These are phyloP conservation scores for Ennomos erosarius DNA, from an alignment of 2,888 invertebrate genomes.

Conservation along the genomic window DNA sequence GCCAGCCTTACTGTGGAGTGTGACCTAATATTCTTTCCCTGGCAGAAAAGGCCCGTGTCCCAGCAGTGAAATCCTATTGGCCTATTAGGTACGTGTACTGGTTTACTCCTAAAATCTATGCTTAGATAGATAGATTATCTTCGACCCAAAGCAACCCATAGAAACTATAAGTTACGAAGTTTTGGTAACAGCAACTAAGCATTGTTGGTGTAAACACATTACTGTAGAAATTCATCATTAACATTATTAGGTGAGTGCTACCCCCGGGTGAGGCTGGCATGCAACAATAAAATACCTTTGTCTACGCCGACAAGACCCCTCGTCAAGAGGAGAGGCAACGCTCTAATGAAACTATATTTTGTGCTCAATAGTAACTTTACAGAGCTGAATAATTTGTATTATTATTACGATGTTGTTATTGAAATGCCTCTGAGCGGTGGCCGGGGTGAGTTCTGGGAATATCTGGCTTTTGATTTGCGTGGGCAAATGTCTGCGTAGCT, in stretches of 20 bases:
- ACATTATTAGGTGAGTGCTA: slow-evolving; percentile 42
- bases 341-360: slow-evolving; percentile 57
- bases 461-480: slow-evolving; percentile 1
- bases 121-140: slow-evolving; percentile 3
- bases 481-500: too few relatives aligned
- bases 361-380: slow-evolving; percentile 46
- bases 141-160: not conserved
- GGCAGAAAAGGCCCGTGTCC: too few relatives aligned
- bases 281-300: slow-evolving; percentile 53
- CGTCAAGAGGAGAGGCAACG: slow-evolving; percentile 40
- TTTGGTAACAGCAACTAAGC: slow-evolving; percentile 9
- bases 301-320: slow-evolving; percentile 45
- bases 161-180: slow-evolving; percentile 5
- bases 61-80: too few relatives aligned
- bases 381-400: slow-evolving; percentile 41
- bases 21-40: too few relatives aligned
- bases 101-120: not conserved
- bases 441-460: not conserved
- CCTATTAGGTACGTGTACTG: not conserved
- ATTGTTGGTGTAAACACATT: slow-evolving; percentile 14
- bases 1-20: too few relatives aligned
- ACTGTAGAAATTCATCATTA: slow-evolving; percentile 43
- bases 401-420: slow-evolving; percentile 30
- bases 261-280: slow-evolving; percentile 42
- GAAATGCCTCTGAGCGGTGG: slow-evolving; percentile 21